Percentiles rank a stretch among this genome's conserved stretches.
phyloP scores from a whole-genome alignment of 2,797 vertebrate species.

The Betta splendens region DNA sequence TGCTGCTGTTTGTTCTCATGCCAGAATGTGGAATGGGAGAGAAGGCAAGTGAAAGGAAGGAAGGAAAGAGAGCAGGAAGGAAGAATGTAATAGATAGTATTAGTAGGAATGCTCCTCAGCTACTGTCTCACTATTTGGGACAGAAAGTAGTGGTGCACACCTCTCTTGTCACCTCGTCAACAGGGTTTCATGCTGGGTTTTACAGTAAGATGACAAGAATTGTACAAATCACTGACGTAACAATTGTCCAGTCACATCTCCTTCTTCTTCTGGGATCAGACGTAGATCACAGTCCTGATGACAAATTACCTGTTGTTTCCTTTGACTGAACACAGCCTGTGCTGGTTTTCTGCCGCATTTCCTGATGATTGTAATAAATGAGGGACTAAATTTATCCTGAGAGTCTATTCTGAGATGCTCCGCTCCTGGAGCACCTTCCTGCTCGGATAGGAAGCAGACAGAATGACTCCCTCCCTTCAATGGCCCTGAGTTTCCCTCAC shows the following conservation, averaged over 20 bases:
- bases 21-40: slow-evolving; percentile 53
- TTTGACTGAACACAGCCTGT: slow-evolving; percentile 29
- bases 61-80: slow-evolving; percentile 68
- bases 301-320: slow-evolving; percentile 59
- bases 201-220: neutral
- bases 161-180: slow-evolving; percentile 7
- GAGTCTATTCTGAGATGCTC: slow-evolving; percentile 77
- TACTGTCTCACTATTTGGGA: slow-evolving; percentile 63
- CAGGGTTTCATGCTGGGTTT: slow-evolving; percentile 1
- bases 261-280: slow-evolving; percentile 13
- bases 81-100: slow-evolving; percentile 62
- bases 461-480: slow-evolving; percentile 82
- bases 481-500: slow-evolving; percentile 57
- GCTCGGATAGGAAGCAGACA: slow-evolving; percentile 84
- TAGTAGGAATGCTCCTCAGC: slow-evolving; percentile 66
- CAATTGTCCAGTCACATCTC: neutral
- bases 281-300: neutral
- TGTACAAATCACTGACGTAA: neutral
- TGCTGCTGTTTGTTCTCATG: slow-evolving; percentile 68
- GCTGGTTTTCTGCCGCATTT: slow-evolving; percentile 64
- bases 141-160: slow-evolving; percentile 46
- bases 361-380: slow-evolving; percentile 79
- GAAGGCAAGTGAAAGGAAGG: slow-evolving; percentile 52
- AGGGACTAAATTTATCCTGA: slow-evolving; percentile 81
- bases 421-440: slow-evolving; percentile 82